Conservation (phyloP, 2,888 invertebrate genomes). For the Drosophila neoperkinsi region DNA sequence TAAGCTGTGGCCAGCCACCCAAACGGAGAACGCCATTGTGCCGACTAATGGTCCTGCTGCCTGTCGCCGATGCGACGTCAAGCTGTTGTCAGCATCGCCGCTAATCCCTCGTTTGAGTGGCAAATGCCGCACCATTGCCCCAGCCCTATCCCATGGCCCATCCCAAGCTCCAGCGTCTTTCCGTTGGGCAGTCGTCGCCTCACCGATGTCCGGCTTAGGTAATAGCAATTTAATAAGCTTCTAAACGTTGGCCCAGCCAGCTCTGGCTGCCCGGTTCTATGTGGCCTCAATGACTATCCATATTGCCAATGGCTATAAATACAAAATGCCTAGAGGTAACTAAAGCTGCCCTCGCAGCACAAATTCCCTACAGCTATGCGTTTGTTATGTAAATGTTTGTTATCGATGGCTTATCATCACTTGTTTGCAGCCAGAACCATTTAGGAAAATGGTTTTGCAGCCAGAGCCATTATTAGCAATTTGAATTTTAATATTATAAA, state of each 20-base stretch:
- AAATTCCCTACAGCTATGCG: not conserved
- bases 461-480: not conserved
- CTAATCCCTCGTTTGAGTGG: constrained; percentile 81
- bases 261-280: constrained; percentile 6
- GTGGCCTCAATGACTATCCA: constrained; percentile 13
- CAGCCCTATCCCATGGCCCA: not conserved
- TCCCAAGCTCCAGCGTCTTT: not conserved
- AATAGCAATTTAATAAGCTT: constrained; percentile 80
- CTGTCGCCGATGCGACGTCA: constrained; percentile 61
- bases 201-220: constrained; percentile 76
- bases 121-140: constrained; percentile 67
- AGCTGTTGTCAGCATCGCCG: constrained; percentile 79
- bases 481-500: not conserved
- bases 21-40: constrained; percentile 3
- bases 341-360: not conserved
- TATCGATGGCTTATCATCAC: not conserved
- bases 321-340: constrained; percentile 11
- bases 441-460: not conserved
- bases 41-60: constrained; percentile 54
- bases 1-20: not conserved
- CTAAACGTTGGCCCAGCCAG: constrained; percentile 53
- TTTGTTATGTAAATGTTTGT: not conserved
- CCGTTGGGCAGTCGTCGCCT: constrained; percentile 14
- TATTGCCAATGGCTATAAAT: constrained; percentile 19
- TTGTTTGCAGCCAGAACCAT: not conserved